Evolutionary conservation across 2,888 invertebrate species (phyloP).

Genomic region (Tachystola acroxantha): DNA sequence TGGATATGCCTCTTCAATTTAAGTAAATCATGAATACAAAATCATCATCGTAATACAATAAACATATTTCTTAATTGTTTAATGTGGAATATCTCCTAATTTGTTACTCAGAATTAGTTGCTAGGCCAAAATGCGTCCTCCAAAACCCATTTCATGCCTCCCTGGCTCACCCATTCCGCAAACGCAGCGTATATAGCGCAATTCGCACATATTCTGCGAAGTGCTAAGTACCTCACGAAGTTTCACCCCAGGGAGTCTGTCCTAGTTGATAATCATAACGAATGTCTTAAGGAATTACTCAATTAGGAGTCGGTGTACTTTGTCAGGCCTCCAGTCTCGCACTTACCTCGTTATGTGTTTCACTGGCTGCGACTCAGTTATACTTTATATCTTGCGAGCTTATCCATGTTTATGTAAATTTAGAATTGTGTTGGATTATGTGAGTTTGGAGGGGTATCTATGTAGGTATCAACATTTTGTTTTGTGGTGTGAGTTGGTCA

Average conservation of each 20-base stretch:
- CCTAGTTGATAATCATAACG: conserved; percentile 55
- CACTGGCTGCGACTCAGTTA: conserved; percentile 3
- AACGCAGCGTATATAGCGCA: conserved; percentile 15
- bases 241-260: conserved; percentile 40
- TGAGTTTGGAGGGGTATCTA: too few relatives aligned
- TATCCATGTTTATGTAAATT: conserved; percentile 4
- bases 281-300: conserved; percentile 57
- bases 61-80: too few relatives aligned
- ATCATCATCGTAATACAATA: too few relatives aligned
- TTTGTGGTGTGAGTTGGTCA: too few relatives aligned
- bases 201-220: conserved; percentile 43
- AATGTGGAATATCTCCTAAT: too few relatives aligned
- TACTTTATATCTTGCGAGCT: conserved; percentile 2
- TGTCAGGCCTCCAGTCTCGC: conserved; percentile 1
- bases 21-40: too few relatives aligned
- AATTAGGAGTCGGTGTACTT: conserved; percentile 31
- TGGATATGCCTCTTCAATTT: too few relatives aligned
- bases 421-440: background rate
- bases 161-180: conserved; percentile 15
- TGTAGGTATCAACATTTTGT: too few relatives aligned
- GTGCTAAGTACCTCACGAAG: conserved; percentile 44
- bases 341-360: conserved; percentile 7
- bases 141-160: conserved; percentile 19
- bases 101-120: too few relatives aligned
- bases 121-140: conserved; percentile 2